These are phyloP conservation scores for Melanotaenia maccullochi DNA, from an alignment of 2,797 vertebrate genomes.

Conservation along the genomic window DNA sequence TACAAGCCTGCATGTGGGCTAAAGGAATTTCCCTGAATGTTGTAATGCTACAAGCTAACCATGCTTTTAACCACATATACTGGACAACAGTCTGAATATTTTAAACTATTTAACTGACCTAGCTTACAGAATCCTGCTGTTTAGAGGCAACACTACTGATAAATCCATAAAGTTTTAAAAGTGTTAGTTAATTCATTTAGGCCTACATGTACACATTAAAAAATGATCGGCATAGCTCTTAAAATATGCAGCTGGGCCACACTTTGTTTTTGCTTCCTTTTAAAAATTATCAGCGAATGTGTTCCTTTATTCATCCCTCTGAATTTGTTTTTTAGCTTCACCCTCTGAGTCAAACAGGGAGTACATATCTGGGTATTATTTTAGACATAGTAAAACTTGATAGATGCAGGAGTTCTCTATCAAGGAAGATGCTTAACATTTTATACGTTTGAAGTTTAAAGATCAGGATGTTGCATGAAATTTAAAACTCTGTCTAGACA, in stretches of 20 bases:
- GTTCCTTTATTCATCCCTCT: background rate
- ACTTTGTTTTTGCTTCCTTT: background rate
- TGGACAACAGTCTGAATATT: background rate
- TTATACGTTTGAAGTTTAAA: background rate
- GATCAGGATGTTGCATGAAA: background rate
- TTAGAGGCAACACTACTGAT: background rate
- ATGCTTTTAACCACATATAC: background rate
- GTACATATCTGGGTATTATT: background rate
- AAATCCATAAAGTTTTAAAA: background rate
- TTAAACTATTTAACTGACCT: background rate
- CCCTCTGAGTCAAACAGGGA: background rate
- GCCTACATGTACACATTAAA: background rate
- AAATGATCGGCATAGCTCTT: background rate
- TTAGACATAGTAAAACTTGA: background rate
- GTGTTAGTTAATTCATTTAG: background rate
- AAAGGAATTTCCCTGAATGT: background rate
- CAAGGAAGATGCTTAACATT: background rate
- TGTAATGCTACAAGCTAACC: no score
- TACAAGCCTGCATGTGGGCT: background rate
- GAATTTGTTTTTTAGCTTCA: no score
- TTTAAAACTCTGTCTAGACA: background rate
- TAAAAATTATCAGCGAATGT: background rate
- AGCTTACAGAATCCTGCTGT: background rate
- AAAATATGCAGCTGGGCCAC: background rate
- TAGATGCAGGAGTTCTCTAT: background rate